Percentiles rank a stretch among this genome's conserved stretches.
Evolutionary conservation across 1,140 invertebrate species (phyloP).

Genomic region (Polypedilum pembai): DNA sequence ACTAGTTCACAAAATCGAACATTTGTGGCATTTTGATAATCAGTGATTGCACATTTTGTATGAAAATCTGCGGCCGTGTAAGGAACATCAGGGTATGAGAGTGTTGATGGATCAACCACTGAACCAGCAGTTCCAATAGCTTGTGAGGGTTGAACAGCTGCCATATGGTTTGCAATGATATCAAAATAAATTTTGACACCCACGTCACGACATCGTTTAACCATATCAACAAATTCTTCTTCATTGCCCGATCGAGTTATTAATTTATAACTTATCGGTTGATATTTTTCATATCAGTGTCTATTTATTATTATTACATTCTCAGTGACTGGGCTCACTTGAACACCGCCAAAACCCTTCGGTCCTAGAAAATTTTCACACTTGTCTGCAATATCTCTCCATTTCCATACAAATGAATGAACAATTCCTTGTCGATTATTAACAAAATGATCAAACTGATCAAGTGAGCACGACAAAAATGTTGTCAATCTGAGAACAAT

Average conservation of each 20-base stretch:
- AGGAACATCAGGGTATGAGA: constrained; percentile 47
- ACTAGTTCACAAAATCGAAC: constrained; percentile 68
- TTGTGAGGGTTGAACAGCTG: constrained; percentile 44
- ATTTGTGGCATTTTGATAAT: constrained; percentile 47
- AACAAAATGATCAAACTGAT: constrained; percentile 39
- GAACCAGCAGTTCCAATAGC: constrained; percentile 49
- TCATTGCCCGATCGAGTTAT: constrained; percentile 67
- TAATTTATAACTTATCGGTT: constrained; percentile 75
- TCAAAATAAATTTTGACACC: constrained; percentile 72
- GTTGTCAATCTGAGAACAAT: too few relatives aligned
- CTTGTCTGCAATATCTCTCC: constrained; percentile 61
- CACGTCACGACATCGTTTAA: constrained; percentile 60
- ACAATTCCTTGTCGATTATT: constrained; percentile 46
- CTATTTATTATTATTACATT: constrained; percentile 42
- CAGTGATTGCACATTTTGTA: constrained; percentile 45
- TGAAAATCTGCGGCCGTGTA: constrained; percentile 47
- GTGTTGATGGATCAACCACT: constrained; percentile 40
- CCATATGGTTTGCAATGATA: constrained; percentile 71
- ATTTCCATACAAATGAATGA: constrained; percentile 65
- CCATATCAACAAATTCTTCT: constrained; percentile 65
- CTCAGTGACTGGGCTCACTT: constrained; percentile 50
- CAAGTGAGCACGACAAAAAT: not conserved
- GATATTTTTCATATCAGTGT: constrained; percentile 79
- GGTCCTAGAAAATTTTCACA: constrained; percentile 63
- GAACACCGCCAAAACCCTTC: constrained; percentile 61